Evolutionary conservation across 2,888 invertebrate genomes (phyloP).

Genomic region (Ennomos quercinarius): DNA sequence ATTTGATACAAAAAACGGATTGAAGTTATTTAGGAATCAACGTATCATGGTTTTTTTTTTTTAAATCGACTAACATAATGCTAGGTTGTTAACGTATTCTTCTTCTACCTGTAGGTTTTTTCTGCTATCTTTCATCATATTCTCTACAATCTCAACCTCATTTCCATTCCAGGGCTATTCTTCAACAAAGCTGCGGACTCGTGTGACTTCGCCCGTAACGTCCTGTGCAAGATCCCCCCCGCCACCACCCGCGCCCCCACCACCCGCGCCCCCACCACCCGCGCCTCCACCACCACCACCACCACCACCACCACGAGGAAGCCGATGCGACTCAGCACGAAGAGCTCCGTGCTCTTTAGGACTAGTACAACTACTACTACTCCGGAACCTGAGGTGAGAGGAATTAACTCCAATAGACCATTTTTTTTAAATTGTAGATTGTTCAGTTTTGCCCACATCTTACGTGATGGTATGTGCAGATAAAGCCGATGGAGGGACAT

Average conservation of each 20-base stretch:
- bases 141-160: no score
- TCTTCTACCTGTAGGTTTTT: no score
- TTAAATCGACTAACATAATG: no score
- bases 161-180: conserved; percentile 87
- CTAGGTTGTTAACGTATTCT: no score
- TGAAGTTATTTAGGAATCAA: no score
- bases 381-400: conserved; percentile 67
- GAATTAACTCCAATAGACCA: not conserved
- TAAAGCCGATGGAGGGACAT: no score
- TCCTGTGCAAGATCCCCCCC: conserved; percentile 89
- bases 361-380: conserved; percentile 70
- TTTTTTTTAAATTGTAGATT: no score
- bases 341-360: conserved; percentile 70
- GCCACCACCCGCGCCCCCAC: conserved; percentile 82
- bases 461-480: no score
- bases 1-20: no score
- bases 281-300: conserved; percentile 68
- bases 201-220: conserved; percentile 96
- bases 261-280: conserved; percentile 62
- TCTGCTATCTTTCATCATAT: no score
- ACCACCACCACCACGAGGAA: conserved; percentile 73
- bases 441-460: no score
- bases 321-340: conserved; percentile 74
- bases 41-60: no score
- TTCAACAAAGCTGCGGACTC: conserved; percentile 97